phyloP scores from a whole-genome alignment of 2,888 invertebrate species.

The Antitype chi region DNA sequence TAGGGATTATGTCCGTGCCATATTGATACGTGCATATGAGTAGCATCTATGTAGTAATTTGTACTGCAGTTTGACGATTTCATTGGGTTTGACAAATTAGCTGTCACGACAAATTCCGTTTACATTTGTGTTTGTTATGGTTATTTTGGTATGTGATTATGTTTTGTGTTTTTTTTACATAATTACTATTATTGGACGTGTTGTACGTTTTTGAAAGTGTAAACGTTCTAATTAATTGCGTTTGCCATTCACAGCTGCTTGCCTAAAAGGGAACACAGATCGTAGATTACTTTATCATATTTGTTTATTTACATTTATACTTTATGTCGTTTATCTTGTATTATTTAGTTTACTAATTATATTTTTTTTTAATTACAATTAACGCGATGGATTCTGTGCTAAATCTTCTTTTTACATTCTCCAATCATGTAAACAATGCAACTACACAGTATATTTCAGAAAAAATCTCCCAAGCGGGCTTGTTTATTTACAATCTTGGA shows the following conservation, averaged over 20 bases:
- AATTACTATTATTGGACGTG: not conserved
- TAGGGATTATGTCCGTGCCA: conserved; percentile 24
- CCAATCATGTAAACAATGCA: conserved; percentile 4
- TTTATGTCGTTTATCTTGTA: not conserved
- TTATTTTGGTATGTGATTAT: not conserved
- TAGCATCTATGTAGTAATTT: conserved; percentile 13
- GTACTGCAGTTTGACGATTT: conserved; percentile 20
- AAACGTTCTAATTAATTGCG: not conserved
- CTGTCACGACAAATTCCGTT: conserved; percentile 10
- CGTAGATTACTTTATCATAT: not conserved
- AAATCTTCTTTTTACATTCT: conserved; percentile 18
- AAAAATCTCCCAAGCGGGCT: not conserved
- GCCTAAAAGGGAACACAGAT: conserved; percentile 9
- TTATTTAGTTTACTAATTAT: not conserved
- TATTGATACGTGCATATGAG: conserved; percentile 12
- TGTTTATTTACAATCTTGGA: conserved; percentile 6
- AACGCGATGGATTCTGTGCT: not conserved
- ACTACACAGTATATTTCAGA: not conserved
- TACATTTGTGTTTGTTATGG: not conserved
- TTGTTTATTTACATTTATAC: not conserved
- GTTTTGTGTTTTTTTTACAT: not conserved
- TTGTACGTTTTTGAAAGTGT: not conserved
- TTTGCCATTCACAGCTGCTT: not conserved
- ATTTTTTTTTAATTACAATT: not conserved
- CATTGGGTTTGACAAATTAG: conserved; percentile 37